Percentiles rank a stretch among this genome's conserved stretches.
phyloP scores from a whole-genome alignment of 2,113 vertebrate genomes.

The Plotosus lineatus region DNA sequence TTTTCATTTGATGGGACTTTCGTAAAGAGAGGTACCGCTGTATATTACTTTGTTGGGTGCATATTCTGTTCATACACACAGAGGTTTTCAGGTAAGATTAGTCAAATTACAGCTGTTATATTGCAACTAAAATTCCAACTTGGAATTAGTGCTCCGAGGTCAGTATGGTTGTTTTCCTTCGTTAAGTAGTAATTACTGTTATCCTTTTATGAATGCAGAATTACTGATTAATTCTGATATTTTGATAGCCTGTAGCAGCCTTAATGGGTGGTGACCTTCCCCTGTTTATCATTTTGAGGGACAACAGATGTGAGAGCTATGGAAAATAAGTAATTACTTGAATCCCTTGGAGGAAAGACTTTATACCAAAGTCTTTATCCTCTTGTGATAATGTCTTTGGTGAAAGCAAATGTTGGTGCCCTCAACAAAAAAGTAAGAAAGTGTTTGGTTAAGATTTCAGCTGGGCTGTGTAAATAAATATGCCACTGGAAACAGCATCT shows the following conservation, averaged over 20 bases:
- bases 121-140: background rate
- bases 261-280: slow-evolving; percentile 3
- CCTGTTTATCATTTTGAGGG: background rate
- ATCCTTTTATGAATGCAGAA: background rate
- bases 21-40: too few relatives aligned
- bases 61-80: background rate
- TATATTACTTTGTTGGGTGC: background rate
- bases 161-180: background rate
- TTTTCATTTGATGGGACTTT: too few relatives aligned
- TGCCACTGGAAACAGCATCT: background rate
- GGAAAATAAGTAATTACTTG: slow-evolving; percentile 15
- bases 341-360: slow-evolving; percentile 5
- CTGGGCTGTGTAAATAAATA: background rate
- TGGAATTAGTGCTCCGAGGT: background rate
- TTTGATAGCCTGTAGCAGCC: slow-evolving; percentile 5
- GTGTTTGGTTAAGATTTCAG: background rate
- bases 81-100: background rate
- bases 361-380: slow-evolving; percentile 13
- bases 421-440: background rate
- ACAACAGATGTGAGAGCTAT: slow-evolving; percentile 14
- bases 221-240: slow-evolving; percentile 23
- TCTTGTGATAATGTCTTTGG: background rate
- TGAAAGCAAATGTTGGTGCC: background rate
- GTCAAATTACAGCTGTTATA: background rate
- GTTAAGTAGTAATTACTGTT: slow-evolving; percentile 10